These are phyloP conservation scores for Drosophila lacicola DNA, from an alignment of 2,888 invertebrate species.

Conservation along the genomic window DNA sequence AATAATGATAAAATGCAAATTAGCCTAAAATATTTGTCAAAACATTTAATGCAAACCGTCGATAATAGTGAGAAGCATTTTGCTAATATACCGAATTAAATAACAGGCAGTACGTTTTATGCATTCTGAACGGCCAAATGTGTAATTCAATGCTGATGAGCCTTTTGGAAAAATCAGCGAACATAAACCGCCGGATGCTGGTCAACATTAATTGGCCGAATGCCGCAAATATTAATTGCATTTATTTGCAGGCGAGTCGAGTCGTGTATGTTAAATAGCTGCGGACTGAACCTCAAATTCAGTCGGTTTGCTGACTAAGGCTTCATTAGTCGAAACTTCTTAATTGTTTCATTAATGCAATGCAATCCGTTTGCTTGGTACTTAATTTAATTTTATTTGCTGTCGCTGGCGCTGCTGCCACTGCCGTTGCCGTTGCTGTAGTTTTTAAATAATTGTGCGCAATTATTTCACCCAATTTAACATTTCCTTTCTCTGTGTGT, in stretches of 20 bases:
- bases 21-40: neutral
- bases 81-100: neutral
- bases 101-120: slow-evolving; percentile 10
- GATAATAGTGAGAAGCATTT: neutral
- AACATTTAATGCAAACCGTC: neutral
- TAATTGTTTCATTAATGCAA: slow-evolving; percentile 78
- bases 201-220: slow-evolving; percentile 60
- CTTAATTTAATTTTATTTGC: slow-evolving; percentile 78
- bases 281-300: slow-evolving; percentile 24
- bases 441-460: slow-evolving; percentile 78
- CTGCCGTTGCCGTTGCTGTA: slow-evolving; percentile 32
- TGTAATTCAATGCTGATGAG: slow-evolving; percentile 9
- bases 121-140: neutral
- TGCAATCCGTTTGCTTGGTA: slow-evolving; percentile 76
- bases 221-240: slow-evolving; percentile 60
- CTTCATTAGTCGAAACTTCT: slow-evolving; percentile 75
- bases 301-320: slow-evolving; percentile 58
- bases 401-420: slow-evolving; percentile 40
- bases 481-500: slow-evolving; percentile 53
- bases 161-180: slow-evolving; percentile 9
- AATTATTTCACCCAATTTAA: slow-evolving; percentile 79
- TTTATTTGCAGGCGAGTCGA: slow-evolving; percentile 38
- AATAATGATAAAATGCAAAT: neutral
- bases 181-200: slow-evolving; percentile 16
- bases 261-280: slow-evolving; percentile 37